These are phyloP conservation scores for Dendrolimus houi DNA, from an alignment of 2,888 invertebrate genomes.

Conservation along the genomic window DNA sequence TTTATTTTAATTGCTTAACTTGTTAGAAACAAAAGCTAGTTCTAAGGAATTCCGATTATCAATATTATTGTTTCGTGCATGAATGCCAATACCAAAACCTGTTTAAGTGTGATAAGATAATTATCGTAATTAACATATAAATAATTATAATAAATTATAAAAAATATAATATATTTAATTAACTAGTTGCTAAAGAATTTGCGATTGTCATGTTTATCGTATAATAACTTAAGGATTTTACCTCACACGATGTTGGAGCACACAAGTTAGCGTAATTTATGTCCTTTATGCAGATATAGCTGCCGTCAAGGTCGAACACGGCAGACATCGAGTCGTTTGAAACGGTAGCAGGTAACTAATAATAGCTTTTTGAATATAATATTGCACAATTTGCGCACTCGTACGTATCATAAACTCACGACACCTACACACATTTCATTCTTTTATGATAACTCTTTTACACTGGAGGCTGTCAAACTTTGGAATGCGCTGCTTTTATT, in stretches of 20 bases:
- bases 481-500: too few species aligned
- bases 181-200: neutral
- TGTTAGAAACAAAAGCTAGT: slow-evolving; percentile 54
- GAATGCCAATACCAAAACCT: slow-evolving; percentile 28
- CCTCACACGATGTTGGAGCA: neutral
- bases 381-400: too few species aligned
- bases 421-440: too few species aligned
- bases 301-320: neutral
- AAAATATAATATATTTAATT: neutral
- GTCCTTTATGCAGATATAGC: neutral
- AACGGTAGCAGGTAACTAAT: too few species aligned
- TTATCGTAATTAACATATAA: neutral
- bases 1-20: slow-evolving; percentile 58
- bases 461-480: too few species aligned
- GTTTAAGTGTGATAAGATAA: slow-evolving; percentile 9
- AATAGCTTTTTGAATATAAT: too few species aligned
- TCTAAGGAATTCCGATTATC: slow-evolving; percentile 62
- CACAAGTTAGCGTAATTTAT: neutral
- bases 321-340: neutral
- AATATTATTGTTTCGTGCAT: slow-evolving; percentile 51
- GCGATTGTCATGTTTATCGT: neutral
- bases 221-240: neutral
- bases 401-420: too few species aligned
- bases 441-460: too few species aligned
- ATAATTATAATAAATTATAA: neutral